Evolutionary conservation across 2,797 vertebrate genomes (phyloP), one percentile per base, ranked within the genome.

Genomic region (Chromobotia macracanthus): DNA sequence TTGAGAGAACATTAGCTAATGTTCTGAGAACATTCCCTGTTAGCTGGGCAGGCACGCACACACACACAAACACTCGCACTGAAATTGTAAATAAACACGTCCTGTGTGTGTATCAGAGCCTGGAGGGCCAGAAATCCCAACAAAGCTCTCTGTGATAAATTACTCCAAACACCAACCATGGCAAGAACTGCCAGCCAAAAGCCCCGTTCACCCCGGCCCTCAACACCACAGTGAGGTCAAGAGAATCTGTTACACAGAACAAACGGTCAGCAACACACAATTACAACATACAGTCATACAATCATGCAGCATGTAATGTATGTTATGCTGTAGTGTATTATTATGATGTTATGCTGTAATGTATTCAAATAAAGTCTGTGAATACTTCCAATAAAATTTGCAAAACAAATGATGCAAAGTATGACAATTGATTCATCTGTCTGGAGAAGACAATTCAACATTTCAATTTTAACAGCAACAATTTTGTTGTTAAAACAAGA

Each of bases 31-130:
- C 35, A 1, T 38, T 38, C 35, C 35, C 35, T 9, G 35, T 38
- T 38, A 1, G 35, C 8, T 38, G 35, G 6, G 35, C 35, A 38
- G 6, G 35, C 46, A 48, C 0, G 46, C 46, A 16, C 48, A 50
- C 16, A 56, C 19, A 46, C 64, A 56, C 51, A 76, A 67, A 67
- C 50, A 76, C 18, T 18, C 63, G 56, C 51, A 46, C 6, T 31
- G 63, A 67, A 35, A 76, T 6, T 76, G 74, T 76, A 76, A 76
- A 76, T 76, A 76, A 76, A 76, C 74, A 76, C 31, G 63, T 58
- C 64, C 51, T 51, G 61, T 75, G 61, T 23, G 72, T 10, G 15
- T 58, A 28, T 58, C 74, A 3, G 74, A 76, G 35, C 74, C 44
- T 3, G 5, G 10, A 66, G 19, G 50, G 19, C 19, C 73, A 12